Percentiles rank a stretch among this genome's conserved stretches.
phyloP scores from a whole-genome alignment of 2,888 invertebrate species.

The Conus canariensis region DNA sequence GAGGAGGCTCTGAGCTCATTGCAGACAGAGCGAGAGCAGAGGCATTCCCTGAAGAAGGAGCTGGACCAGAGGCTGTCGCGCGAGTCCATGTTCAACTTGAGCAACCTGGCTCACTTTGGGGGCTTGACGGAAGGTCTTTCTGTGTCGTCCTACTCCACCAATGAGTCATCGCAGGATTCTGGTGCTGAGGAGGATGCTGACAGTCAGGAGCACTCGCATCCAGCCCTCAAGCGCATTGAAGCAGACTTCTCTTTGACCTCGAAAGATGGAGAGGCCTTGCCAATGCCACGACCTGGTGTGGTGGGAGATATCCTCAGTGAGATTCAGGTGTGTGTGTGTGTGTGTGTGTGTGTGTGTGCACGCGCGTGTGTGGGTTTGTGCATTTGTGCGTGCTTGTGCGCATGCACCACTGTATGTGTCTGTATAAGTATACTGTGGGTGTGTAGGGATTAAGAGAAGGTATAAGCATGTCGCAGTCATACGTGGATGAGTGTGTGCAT shows the following conservation, averaged over 20 bases:
- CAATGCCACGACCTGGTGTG: slow-evolving; percentile 68
- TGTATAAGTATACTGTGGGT: no score
- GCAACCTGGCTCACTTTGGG: slow-evolving; percentile 76
- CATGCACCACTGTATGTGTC: no score
- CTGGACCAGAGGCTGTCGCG: slow-evolving; percentile 76
- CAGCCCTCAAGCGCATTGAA: slow-evolving; percentile 74
- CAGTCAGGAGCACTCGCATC: slow-evolving; percentile 65
- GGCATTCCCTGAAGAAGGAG: slow-evolving; percentile 80
- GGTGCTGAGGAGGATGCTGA: slow-evolving; percentile 65
- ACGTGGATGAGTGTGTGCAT: no score
- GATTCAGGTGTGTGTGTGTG: slow-evolving; percentile 84
- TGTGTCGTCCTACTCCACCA: slow-evolving; percentile 48
- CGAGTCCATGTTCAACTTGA: slow-evolving; percentile 79
- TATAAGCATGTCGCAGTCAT: no score
- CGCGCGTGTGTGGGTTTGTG: background rate
- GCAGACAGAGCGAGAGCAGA: slow-evolving; percentile 97
- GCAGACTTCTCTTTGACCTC: slow-evolving; percentile 68
- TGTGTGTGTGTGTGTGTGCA: slow-evolving; percentile 10
- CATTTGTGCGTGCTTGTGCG: background rate
- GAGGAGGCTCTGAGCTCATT: slow-evolving; percentile 97
- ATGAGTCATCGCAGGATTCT: slow-evolving; percentile 53
- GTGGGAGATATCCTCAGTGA: slow-evolving; percentile 84
- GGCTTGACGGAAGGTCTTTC: slow-evolving; percentile 73
- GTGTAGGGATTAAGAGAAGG: no score
- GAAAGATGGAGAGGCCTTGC: slow-evolving; percentile 52